Evolutionary conservation across 2,113 vertebrate genomes (phyloP).

Genomic region (Albula goreensis): DNA sequence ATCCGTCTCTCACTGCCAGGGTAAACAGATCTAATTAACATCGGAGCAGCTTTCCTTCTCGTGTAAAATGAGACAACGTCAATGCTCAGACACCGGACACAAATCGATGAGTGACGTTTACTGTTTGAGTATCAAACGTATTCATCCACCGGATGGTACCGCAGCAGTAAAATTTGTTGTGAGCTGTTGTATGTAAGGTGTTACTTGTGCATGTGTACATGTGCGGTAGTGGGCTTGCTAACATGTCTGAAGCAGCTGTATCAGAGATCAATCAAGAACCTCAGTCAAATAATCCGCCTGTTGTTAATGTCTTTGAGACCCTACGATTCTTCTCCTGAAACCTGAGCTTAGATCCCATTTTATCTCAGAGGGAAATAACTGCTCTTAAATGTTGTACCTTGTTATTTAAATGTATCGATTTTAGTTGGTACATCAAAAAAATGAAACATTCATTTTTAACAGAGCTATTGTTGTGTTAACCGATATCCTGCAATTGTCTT

Average conservation of each 20-base stretch:
- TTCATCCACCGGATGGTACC: constrained; percentile 14
- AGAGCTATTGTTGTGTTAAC: background rate
- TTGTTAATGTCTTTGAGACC: no score
- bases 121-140: constrained; percentile 48
- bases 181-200: constrained; percentile 18
- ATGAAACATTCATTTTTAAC: no score
- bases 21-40: constrained; percentile 56
- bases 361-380: no score
- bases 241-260: no score
- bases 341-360: no score
- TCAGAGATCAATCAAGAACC: no score
- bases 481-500: constrained; percentile 11
- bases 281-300: no score
- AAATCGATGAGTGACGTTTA: constrained; percentile 71
- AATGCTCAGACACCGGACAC: constrained; percentile 64
- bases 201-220: background rate
- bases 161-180: background rate
- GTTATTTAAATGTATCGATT: no score
- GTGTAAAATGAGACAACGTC: constrained; percentile 74
- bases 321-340: no score
- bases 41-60: constrained; percentile 33
- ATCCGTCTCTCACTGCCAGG: constrained; percentile 12
- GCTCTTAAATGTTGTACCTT: background rate
- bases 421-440: no score
- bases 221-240: no score